phyloP scores from a whole-genome alignment of 2,888 invertebrate species.

The Microctonus hyperodae region DNA sequence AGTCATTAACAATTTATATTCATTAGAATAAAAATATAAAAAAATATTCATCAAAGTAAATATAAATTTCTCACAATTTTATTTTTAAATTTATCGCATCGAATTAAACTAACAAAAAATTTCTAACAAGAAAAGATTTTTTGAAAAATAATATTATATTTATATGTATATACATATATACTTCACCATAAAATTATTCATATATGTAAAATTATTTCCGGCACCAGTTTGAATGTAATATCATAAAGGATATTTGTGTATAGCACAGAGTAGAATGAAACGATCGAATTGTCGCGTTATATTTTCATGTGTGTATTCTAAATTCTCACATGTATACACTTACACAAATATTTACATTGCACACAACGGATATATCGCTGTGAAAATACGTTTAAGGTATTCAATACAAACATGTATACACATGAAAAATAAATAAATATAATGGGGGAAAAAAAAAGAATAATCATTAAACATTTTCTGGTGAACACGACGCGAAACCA shows the following conservation, averaged over 20 bases:
- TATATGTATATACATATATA: background rate
- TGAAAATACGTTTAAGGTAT: no score
- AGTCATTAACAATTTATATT: no score
- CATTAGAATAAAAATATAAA: no score
- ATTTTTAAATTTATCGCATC: no score
- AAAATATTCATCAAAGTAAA: no score
- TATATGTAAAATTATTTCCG: constrained; percentile 43
- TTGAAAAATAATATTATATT: background rate
- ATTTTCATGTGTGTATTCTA: constrained; percentile 8
- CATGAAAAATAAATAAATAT: background rate
- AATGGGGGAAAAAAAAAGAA: background rate
- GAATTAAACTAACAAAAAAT: no score
- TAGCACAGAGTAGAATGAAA: constrained; percentile 1
- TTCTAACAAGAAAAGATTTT: background rate
- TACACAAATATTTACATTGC: no score
- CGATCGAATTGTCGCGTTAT: constrained; percentile 36
- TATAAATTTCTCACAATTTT: no score
- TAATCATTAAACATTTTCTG: constrained; percentile 17
- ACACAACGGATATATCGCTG: no score
- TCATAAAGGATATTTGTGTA: constrained; percentile 8
- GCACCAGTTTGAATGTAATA: constrained; percentile 44
- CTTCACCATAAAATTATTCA: constrained; percentile 37
- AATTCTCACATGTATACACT: no score
- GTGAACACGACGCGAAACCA: constrained; percentile 27
- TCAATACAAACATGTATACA: background rate